Conservation (phyloP, 2,797 vertebrate species). For the Tinamus major region DNA sequence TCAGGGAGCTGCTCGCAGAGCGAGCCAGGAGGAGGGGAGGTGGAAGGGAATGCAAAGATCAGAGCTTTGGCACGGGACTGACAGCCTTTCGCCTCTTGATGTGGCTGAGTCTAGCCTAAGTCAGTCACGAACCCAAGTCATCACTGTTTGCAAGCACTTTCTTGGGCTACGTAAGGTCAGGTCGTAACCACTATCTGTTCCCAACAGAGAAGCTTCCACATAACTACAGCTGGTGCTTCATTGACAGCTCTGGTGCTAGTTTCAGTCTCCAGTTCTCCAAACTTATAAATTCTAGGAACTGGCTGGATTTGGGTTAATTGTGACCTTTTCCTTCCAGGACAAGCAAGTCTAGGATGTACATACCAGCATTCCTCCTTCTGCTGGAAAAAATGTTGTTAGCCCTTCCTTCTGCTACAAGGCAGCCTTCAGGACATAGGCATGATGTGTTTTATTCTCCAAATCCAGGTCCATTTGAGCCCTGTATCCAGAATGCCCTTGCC, state of each 20-base stretch:
- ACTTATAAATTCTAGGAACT: not conserved
- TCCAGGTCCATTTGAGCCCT: not conserved
- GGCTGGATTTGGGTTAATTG: not conserved
- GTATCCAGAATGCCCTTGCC: not conserved
- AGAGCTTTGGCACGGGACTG: conserved; percentile 1
- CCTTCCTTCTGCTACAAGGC: not conserved
- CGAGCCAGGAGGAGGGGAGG: conserved; percentile 46
- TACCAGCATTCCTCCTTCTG: not conserved
- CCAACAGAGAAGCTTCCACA: not conserved
- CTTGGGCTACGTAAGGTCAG: not conserved
- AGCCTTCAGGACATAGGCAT: not conserved
- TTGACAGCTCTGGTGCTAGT: not conserved
- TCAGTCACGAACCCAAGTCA: not conserved
- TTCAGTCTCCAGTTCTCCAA: not conserved
- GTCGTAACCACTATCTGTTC: not conserved
- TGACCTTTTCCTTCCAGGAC: not conserved
- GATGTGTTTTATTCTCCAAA: not conserved
- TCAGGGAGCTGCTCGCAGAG: conserved; percentile 60
- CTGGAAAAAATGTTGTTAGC: not conserved
- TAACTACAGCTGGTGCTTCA: not conserved
- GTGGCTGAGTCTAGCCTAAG: conserved; percentile 5
- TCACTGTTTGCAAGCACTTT: not conserved
- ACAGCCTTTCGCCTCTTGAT: conserved; percentile 3
- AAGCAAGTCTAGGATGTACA: not conserved
- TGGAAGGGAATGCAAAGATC: conserved; percentile 33